Conservation (phyloP, 2,797 vertebrate species). For the Betta splendens region DNA sequence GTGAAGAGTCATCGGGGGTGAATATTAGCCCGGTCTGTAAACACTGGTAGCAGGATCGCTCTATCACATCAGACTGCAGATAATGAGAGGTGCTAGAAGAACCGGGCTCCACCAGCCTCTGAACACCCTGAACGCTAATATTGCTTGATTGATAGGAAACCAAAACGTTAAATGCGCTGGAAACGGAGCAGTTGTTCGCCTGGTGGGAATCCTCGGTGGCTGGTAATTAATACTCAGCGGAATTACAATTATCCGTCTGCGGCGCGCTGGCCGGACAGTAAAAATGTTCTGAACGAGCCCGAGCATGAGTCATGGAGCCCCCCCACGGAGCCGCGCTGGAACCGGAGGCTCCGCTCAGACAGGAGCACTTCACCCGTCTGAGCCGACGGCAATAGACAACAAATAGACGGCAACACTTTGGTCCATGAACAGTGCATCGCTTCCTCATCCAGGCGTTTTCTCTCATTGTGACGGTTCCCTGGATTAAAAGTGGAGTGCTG, state of each 20-base stretch:
- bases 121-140: conserved; percentile 32
- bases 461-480: conserved; percentile 2
- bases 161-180: conserved; percentile 42
- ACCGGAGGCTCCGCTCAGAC: conserved; percentile 31
- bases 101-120: conserved; percentile 32
- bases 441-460: conserved; percentile 3
- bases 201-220: conserved; percentile 18
- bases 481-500: neutral
- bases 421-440: neutral
- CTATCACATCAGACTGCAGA: conserved; percentile 49
- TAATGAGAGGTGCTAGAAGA: conserved; percentile 45
- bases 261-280: conserved; percentile 52
- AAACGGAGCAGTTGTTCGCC: conserved; percentile 58
- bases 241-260: conserved; percentile 59
- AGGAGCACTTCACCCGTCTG: conserved; percentile 25
- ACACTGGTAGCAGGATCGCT: conserved; percentile 39
- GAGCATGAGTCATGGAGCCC: conserved; percentile 3
- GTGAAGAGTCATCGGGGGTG: conserved; percentile 23
- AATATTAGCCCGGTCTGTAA: conserved; percentile 31
- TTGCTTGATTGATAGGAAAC: conserved; percentile 55
- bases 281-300: conserved; percentile 28
- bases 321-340: conserved; percentile 19
- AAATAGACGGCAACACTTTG: neutral
- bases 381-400: conserved; percentile 15
- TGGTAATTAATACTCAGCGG: conserved; percentile 60